Conservation (phyloP, 2,888 invertebrate species). For the Drosophila melanosoma region DNA sequence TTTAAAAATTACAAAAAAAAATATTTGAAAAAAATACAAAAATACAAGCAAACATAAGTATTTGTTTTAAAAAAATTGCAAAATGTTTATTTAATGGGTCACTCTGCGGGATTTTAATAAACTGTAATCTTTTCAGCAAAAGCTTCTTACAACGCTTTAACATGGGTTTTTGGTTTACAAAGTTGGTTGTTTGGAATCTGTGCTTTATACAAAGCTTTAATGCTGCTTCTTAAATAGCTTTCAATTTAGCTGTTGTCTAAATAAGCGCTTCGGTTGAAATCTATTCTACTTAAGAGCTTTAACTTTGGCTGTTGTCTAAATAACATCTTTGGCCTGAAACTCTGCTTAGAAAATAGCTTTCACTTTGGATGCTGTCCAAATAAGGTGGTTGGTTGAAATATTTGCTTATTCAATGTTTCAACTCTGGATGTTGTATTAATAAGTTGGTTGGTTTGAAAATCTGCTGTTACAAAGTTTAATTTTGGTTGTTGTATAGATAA, state of each 20-base stretch:
- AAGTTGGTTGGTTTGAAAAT: background rate
- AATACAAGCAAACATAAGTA: slow-evolving; percentile 74
- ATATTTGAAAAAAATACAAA: slow-evolving; percentile 59
- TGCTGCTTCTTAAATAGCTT: background rate
- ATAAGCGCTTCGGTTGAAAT: background rate
- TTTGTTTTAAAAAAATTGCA: slow-evolving; percentile 76
- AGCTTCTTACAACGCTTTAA: too few relatives aligned
- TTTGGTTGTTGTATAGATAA: background rate
- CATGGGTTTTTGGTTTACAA: background rate
- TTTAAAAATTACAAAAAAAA: slow-evolving; percentile 53
- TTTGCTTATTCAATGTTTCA: background rate
- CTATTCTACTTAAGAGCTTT: too few relatives aligned
- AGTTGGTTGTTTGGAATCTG: background rate
- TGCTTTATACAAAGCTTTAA: background rate
- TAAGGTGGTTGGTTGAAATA: background rate
- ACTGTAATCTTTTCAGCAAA: background rate
- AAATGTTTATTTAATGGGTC: slow-evolving; percentile 7
- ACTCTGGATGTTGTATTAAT: background rate
- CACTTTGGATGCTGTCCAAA: background rate
- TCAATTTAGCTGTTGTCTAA: background rate
- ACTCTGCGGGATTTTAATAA: background rate
- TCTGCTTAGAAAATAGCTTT: background rate
- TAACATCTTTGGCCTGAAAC: background rate
- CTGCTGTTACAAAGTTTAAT: background rate
- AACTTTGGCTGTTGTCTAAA: background rate